These are phyloP conservation scores for Bombylius discolor DNA, from an alignment of 2,888 invertebrate genomes.

Conservation along the genomic window DNA sequence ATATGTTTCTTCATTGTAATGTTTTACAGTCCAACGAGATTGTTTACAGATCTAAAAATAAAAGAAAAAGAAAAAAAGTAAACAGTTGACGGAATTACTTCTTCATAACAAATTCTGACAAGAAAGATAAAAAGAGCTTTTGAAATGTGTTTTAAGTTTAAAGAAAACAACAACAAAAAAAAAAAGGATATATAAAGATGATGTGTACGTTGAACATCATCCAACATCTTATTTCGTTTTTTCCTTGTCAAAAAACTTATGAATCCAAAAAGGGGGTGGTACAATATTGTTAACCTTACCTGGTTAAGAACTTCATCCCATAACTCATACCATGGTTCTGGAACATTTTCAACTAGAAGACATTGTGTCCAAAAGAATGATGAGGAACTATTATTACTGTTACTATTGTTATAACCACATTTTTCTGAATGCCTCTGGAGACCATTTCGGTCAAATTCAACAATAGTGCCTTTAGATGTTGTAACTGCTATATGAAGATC, in stretches of 20 bases:
- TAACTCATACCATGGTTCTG: conserved; percentile 50
- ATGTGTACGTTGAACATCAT: too few species aligned
- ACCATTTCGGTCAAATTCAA: conserved; percentile 75
- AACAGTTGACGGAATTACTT: too few species aligned
- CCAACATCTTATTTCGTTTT: too few species aligned
- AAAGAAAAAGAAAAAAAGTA: neutral
- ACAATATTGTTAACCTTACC: conserved; percentile 31
- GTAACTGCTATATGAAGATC: conserved; percentile 87
- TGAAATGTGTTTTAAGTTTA: too few species aligned
- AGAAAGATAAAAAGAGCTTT: too few species aligned
- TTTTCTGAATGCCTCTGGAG: conserved; percentile 42
- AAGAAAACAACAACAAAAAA: too few species aligned
- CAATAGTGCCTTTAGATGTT: conserved; percentile 62
- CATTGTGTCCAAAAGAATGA: conserved; percentile 49
- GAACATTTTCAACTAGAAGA: conserved; percentile 52
- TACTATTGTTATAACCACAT: conserved; percentile 10
- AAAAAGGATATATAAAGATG: too few species aligned
- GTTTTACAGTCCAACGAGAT: conserved; percentile 49
- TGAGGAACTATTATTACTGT: conserved; percentile 28
- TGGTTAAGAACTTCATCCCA: conserved; percentile 54
- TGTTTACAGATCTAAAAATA: conserved; percentile 40
- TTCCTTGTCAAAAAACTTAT: too few species aligned
- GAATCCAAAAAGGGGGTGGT: neutral
- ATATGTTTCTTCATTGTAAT: conserved; percentile 61
- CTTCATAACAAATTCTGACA: too few species aligned